Evolutionary conservation across 2,113 vertebrate genomes (phyloP).

Genomic region (Labeo catla): DNA sequence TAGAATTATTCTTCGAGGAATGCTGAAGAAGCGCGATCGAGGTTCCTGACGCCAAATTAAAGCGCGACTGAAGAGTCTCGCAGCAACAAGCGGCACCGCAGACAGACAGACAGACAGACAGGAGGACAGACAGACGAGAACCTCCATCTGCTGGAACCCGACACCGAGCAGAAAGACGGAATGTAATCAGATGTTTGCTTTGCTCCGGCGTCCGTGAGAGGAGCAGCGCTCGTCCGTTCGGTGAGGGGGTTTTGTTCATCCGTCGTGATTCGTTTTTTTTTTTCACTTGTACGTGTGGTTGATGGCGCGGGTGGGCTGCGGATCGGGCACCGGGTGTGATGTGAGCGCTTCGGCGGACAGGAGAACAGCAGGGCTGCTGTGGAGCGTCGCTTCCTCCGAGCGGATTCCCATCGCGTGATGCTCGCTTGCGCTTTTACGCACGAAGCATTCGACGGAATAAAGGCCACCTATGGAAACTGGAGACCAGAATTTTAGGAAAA

Average conservation of each 20-base stretch:
- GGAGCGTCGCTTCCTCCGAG: constrained; percentile 50
- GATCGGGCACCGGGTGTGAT: constrained; percentile 82
- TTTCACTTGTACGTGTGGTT: constrained; percentile 45
- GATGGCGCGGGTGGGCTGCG: constrained; percentile 78
- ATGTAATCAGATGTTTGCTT: not conserved
- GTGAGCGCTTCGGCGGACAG: constrained; percentile 77
- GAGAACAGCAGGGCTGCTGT: constrained; percentile 56
- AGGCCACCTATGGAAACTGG: constrained; percentile 98
- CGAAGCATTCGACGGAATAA: constrained; percentile 89
- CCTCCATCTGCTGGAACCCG: constrained; percentile 5
- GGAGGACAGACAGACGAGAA: not conserved
- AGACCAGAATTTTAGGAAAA: constrained; percentile 99
- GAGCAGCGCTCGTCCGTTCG: not conserved
- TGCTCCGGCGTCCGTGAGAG: not conserved
- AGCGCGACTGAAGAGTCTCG: not conserved
- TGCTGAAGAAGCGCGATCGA: not conserved
- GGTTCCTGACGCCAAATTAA: not conserved
- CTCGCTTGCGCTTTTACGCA: constrained; percentile 66
- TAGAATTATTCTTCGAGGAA: not conserved
- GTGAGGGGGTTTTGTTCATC: not conserved
- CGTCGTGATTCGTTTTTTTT: constrained; percentile 32
- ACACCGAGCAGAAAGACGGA: not conserved
- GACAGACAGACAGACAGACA: not conserved
- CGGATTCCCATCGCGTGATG: constrained; percentile 75
- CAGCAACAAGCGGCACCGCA: constrained; percentile 28